Conservation (phyloP, 2,888 invertebrate genomes). For the Barypeithes pellucidus region DNA sequence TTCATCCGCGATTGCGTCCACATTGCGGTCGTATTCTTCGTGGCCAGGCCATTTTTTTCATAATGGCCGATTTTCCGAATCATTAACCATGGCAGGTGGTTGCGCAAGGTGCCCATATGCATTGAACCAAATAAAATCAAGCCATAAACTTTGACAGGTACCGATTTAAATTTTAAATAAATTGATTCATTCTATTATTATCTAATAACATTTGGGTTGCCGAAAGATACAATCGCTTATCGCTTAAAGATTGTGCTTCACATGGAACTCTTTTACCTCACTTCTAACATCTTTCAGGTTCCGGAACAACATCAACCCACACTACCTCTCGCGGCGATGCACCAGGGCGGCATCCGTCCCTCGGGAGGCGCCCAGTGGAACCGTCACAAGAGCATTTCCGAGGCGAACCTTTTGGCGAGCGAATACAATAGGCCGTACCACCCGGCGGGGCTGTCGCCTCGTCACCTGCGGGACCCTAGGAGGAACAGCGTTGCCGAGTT, state of each 20-base stretch:
- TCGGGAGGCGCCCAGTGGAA: slow-evolving; percentile 65
- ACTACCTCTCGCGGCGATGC: slow-evolving; percentile 79
- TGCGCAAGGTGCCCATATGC: slow-evolving; percentile 22
- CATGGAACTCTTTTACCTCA: not conserved
- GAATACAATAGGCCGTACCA: slow-evolving; percentile 71
- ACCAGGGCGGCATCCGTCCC: slow-evolving; percentile 77
- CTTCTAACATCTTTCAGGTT: slow-evolving; percentile 51
- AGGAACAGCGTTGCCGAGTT: slow-evolving; percentile 77
- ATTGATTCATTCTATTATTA: no score
- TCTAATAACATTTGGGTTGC: no score
- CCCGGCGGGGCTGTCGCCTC: slow-evolving; percentile 56
- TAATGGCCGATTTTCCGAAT: slow-evolving; percentile 31
- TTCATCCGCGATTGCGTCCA: not conserved
- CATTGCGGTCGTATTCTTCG: slow-evolving; percentile 16
- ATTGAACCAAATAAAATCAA: not conserved
- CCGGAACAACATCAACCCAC: slow-evolving; percentile 66
- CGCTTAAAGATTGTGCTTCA: no score
- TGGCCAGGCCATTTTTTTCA: slow-evolving; percentile 9
- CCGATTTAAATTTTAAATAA: no score
- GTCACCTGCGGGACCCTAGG: slow-evolving; percentile 71
- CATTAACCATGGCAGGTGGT: slow-evolving; percentile 34
- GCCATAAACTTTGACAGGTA: slow-evolving; percentile 2
- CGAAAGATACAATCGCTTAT: no score
- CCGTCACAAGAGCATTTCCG: slow-evolving; percentile 83
- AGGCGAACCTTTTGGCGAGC: slow-evolving; percentile 85